Evolutionary conservation across 1,140 invertebrate species (phyloP).

Genomic region (Galendromus occidentalis): DNA sequence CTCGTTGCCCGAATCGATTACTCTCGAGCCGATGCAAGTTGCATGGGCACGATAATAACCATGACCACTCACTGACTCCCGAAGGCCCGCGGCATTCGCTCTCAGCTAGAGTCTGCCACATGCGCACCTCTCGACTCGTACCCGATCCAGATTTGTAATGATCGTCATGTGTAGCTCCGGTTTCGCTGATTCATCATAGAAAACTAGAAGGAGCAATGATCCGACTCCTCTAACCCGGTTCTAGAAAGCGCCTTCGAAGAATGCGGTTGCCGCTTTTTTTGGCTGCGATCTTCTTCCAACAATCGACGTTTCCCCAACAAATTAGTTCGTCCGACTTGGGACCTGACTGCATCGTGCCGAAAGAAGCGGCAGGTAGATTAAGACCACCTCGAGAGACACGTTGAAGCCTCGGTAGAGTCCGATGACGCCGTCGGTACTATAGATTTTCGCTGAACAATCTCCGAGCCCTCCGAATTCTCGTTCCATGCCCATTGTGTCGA

Average conservation of each 20-base stretch:
- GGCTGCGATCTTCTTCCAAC: conserved; percentile 32
- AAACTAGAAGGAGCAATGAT: conserved; percentile 33
- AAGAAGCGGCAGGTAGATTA: conserved; percentile 31
- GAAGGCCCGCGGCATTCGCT: no score
- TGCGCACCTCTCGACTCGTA: no score
- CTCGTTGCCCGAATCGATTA: no score
- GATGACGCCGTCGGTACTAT: conserved; percentile 26
- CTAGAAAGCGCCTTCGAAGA: conserved; percentile 36
- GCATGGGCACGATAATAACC: no score
- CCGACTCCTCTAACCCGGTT: conserved; percentile 35
- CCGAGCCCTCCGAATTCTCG: conserved; percentile 28
- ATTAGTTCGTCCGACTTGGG: conserved; percentile 31
- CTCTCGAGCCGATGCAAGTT: no score
- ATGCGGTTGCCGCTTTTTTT: conserved; percentile 34
- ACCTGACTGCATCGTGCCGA: conserved; percentile 37
- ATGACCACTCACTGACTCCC: no score
- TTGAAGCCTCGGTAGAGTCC: conserved; percentile 29
- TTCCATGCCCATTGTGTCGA: conserved; percentile 16
- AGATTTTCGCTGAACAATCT: conserved; percentile 27
- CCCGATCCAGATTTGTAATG: no score
- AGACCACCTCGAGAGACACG: conserved; percentile 29
- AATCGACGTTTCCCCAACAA: conserved; percentile 36
- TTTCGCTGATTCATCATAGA: conserved; percentile 33
- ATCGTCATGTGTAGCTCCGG: no score
- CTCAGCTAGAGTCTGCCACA: no score